Evolutionary conservation across 2,888 invertebrate genomes (phyloP), one percentile per base, ranked within the genome.

Genomic region (Coenonympha arcania): DNA sequence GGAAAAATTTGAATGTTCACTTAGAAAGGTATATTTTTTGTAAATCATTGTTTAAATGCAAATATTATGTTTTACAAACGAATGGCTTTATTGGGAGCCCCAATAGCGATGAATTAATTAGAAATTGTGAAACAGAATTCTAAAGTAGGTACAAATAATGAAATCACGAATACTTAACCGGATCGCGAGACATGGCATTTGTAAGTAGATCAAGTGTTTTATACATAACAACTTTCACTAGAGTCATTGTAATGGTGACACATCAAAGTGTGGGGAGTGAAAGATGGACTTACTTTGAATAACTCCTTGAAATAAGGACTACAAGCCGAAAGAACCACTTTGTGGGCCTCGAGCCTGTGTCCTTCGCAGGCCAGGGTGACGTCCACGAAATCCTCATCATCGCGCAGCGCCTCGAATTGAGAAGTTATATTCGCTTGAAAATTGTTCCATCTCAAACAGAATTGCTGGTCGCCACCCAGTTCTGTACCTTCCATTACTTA

Each of bases 391-490:
- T 93, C 93, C 88, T 94, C 93, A 87, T 92, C 92, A 87, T 92
- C 92, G 77, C 94, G 89, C 71, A 94, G 88, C 72, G 92, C 90
- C 87, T 93, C 93, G 87, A 94, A 93, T 82, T 94, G 93, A 79
- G 93, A 92, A 73, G 93, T 92, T 80, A 94, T 92, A 87, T 94
- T 94, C 64, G 93, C 92, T 88, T 93, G 93, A 88, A 92, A 93
- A 89, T 94, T 93, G 88, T 94, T 94, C 94, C 94, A 94, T 87
- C 93, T 90, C 85, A 94, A 90, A 89, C 94, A 94, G 88, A 93
- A 94, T 88, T 93, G 93, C 88, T 94, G 94, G 87, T 92, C 92
- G 79, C 89, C 90, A 79, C 85, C 87, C 84, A 87, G 86, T 86
- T 87, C 87, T 84, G 87, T 81, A 81, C 87, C 87, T 87, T 87